phyloP scores from a whole-genome alignment of 2,888 invertebrate genomes.

The Tipula confusa region DNA sequence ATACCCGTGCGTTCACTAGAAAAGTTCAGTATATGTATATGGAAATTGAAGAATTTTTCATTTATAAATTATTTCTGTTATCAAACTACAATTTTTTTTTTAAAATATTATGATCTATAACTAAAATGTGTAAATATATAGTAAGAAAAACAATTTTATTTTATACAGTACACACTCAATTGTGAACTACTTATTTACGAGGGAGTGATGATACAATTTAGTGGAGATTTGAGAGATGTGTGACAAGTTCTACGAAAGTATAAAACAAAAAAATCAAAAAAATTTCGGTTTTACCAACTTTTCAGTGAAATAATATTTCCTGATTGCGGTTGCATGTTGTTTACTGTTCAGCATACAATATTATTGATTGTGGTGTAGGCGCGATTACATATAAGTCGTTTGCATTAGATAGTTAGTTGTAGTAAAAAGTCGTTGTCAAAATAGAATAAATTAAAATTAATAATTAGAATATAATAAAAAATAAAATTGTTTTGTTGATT shows the following conservation, averaged over 20 bases:
- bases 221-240: not conserved
- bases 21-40: not conserved
- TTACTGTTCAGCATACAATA: not conserved
- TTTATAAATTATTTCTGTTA: not conserved
- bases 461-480: not conserved
- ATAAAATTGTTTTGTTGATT: not conserved
- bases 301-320: constrained; percentile 6
- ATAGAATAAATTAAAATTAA: not conserved
- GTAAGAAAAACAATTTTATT: too few relatives aligned
- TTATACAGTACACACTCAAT: not conserved
- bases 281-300: not conserved
- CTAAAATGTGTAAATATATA: too few relatives aligned
- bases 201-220: not conserved
- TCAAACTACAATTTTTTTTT: constrained; percentile 26
- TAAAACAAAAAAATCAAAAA: too few relatives aligned
- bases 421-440: not conserved
- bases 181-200: not conserved
- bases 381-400: not conserved
- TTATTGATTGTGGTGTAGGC: not conserved
- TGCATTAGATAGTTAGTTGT: not conserved
- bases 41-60: not conserved
- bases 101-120: not conserved
- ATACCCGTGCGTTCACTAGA: constrained; percentile 64
- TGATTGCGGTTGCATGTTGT: constrained; percentile 1
- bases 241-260: not conserved